Percentiles rank a stretch among this genome's conserved stretches.
These are phyloP conservation scores for Lapara coniferarum DNA, from an alignment of 2,888 invertebrate genomes.

Conservation along the genomic window DNA sequence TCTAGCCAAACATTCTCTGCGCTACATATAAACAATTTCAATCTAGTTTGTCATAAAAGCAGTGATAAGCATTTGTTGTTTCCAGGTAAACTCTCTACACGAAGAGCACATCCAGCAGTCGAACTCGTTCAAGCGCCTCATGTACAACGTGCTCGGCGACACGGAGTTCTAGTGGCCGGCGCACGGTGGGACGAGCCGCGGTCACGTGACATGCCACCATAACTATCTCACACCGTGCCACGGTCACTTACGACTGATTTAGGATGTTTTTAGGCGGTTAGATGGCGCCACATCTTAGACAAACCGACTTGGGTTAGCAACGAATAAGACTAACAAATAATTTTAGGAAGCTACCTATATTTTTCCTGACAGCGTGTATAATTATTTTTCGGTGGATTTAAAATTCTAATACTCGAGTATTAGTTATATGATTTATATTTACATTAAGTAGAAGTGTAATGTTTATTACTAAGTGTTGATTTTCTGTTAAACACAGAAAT, in stretches of 20 bases:
- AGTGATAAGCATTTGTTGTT: slow-evolving; percentile 28
- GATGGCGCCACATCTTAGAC: slow-evolving; percentile 53
- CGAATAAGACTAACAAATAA: slow-evolving; percentile 78
- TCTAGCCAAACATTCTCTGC: too few relatives aligned
- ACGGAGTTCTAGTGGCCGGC: slow-evolving; percentile 80
- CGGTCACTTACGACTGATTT: slow-evolving; percentile 48
- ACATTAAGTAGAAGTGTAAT: slow-evolving; percentile 79
- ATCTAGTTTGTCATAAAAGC: background rate
- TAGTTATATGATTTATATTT: slow-evolving; percentile 79
- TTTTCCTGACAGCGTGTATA: slow-evolving; percentile 76
- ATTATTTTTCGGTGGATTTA: slow-evolving; percentile 80
- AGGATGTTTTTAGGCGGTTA: slow-evolving; percentile 52
- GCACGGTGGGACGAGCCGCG: background rate
- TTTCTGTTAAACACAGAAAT: slow-evolving; percentile 79
- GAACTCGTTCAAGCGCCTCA: slow-evolving; percentile 95
- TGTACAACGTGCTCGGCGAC: slow-evolving; percentile 94
- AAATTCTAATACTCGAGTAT: slow-evolving; percentile 83
- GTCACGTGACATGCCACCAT: slow-evolving; percentile 28
- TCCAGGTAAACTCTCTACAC: slow-evolving; percentile 87
- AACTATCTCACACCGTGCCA: slow-evolving; percentile 26
- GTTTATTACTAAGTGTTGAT: slow-evolving; percentile 79
- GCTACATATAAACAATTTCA: too few relatives aligned
- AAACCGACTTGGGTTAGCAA: slow-evolving; percentile 63
- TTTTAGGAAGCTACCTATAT: slow-evolving; percentile 70
- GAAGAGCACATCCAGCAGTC: slow-evolving; percentile 95